A percentile compares a stretch with the other conserved stretches of the same genome.
These are phyloP conservation scores for Synanthedon formicaeformis DNA, from an alignment of 2,888 invertebrate species.

Conservation along the genomic window DNA sequence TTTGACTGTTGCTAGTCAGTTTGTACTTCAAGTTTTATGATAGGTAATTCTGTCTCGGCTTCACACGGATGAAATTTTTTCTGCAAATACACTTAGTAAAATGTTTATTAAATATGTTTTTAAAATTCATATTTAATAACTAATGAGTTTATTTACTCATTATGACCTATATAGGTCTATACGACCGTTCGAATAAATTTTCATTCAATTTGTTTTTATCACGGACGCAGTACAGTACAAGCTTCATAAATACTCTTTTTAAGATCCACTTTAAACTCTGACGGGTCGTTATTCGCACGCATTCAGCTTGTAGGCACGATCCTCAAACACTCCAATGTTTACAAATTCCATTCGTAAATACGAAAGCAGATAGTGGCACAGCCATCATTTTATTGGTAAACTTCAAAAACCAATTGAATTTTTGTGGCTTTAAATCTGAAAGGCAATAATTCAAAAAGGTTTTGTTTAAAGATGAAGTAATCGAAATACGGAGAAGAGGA, in stretches of 20 bases:
- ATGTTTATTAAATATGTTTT: too few species aligned
- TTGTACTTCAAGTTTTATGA: too few species aligned
- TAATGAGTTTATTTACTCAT: too few species aligned
- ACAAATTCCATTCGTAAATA: conserved; percentile 24
- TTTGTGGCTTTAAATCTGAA: too few species aligned
- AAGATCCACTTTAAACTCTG: conserved; percentile 33
- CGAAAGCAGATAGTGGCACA: not conserved
- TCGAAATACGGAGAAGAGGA: too few species aligned
- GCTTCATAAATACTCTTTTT: conserved; percentile 14
- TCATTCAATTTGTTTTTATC: not conserved
- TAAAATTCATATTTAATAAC: too few species aligned
- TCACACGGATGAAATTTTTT: too few species aligned
- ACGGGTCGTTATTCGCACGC: conserved; percentile 34
- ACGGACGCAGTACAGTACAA: not conserved
- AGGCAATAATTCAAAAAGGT: too few species aligned
- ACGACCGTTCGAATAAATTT: not conserved
- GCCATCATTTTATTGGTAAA: not conserved
- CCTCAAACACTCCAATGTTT: conserved; percentile 41
- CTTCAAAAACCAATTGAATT: not conserved
- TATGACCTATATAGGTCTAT: not conserved
- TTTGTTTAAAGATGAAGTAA: too few species aligned
- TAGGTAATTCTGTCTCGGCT: too few species aligned
- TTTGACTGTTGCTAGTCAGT: too few species aligned
- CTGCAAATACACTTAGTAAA: too few species aligned
- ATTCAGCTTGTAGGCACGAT: conserved; percentile 36